Percentiles rank a stretch among this genome's conserved stretches.
Conservation (phyloP, 2,113 vertebrate species). For the Brevimyrus niger region DNA sequence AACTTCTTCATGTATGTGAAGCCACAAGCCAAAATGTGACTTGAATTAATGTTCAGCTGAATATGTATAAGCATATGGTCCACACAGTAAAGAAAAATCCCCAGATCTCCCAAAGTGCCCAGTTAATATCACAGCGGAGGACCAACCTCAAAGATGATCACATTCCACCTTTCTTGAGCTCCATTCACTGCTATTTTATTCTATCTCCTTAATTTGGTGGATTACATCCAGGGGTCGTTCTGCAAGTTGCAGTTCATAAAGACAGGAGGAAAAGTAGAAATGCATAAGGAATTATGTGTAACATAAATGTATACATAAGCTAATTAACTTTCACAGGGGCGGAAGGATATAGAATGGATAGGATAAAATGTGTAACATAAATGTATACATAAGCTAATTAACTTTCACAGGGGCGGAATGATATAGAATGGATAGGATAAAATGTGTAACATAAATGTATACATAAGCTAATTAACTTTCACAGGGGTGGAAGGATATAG, state of each 20-base stretch:
- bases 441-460: neutral
- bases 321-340: neutral
- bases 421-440: neutral
- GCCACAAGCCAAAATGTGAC: neutral
- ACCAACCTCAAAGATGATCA: neutral
- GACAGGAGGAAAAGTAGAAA: neutral
- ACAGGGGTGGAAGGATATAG: neutral
- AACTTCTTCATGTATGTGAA: neutral
- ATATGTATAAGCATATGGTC: neutral
- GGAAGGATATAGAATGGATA: neutral
- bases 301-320: neutral
- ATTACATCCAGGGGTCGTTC: constrained; percentile 28
- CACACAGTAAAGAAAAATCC: neutral
- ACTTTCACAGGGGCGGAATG: neutral
- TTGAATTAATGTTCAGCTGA: neutral
- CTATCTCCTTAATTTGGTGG: constrained; percentile 29
- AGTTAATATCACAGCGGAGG: neutral
- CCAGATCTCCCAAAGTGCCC: constrained; percentile 1
- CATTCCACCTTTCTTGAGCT: neutral
- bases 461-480: neutral
- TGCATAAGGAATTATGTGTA: constrained; percentile 12
- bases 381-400: constrained; percentile 2
- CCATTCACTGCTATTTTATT: neutral
- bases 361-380: neutral
- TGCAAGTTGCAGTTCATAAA: constrained; percentile 14